phyloP scores from a whole-genome alignment of 1,140 invertebrate species.

The Drosophila baimaii region DNA sequence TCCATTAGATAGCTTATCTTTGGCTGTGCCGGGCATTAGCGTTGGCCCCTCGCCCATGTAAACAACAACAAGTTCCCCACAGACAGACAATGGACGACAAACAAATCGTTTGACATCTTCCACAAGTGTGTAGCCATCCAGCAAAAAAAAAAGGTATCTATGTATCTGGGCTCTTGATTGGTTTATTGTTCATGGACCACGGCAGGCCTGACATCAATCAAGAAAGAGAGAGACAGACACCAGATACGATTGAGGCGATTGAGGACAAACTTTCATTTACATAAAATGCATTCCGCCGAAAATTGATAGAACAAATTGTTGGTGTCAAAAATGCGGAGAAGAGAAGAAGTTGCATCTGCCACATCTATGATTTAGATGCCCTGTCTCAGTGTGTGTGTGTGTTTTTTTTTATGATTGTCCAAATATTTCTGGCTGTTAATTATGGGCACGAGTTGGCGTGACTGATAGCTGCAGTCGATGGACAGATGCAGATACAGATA shows the following conservation, averaged over 20 bases:
- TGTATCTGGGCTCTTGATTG: constrained; percentile 59
- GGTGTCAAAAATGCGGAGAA: constrained; percentile 71
- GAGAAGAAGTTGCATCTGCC: not conserved
- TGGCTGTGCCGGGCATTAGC: constrained; percentile 18
- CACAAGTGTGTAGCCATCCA: too few species aligned
- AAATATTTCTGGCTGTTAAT: constrained; percentile 79
- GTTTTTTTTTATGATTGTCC: constrained; percentile 75
- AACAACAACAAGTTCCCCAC: too few species aligned
- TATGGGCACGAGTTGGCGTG: constrained; percentile 78
- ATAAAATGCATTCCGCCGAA: constrained; percentile 72
- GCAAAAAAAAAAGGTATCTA: too few species aligned
- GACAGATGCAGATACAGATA: not conserved
- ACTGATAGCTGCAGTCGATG: constrained; percentile 26
- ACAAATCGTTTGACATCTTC: constrained; percentile 71
- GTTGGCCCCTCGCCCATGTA: constrained; percentile 40
- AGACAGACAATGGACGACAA: constrained; percentile 59
- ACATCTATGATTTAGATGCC: constrained; percentile 47
- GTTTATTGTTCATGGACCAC: constrained; percentile 69
- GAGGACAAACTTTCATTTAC: constrained; percentile 79
- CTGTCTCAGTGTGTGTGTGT: constrained; percentile 13
- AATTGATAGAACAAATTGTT: constrained; percentile 76
- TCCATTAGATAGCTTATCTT: constrained; percentile 41
- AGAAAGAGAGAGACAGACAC: too few species aligned
- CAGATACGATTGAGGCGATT: constrained; percentile 54
- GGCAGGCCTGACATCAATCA: constrained; percentile 65